Conservation (phyloP, 2,797 vertebrate species). For the Pampus argenteus region DNA sequence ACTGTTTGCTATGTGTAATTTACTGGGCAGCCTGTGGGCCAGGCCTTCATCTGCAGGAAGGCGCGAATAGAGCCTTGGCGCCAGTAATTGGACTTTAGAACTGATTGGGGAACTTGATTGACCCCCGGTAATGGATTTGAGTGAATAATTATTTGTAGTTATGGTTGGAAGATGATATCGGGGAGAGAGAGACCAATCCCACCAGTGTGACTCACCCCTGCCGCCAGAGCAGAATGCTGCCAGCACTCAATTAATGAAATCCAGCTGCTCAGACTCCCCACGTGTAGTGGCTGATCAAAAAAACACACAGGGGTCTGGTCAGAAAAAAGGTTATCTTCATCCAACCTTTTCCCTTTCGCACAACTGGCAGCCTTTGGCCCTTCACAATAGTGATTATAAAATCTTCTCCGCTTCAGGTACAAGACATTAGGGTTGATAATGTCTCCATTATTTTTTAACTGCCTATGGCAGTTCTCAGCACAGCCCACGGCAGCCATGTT, state of each 20-base stretch:
- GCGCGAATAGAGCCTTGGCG: constrained; percentile 75
- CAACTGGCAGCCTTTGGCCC: constrained; percentile 69
- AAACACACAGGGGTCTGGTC: constrained; percentile 75
- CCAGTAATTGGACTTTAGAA: constrained; percentile 85
- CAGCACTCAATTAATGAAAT: constrained; percentile 86
- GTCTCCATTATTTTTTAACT: constrained; percentile 79
- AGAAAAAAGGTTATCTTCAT: constrained; percentile 77
- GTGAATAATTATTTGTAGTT: constrained; percentile 89
- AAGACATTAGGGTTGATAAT: constrained; percentile 79
- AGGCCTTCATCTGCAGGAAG: constrained; percentile 77
- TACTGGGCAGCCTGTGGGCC: constrained; percentile 75
- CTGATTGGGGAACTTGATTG: constrained; percentile 84
- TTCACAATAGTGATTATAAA: constrained; percentile 81
- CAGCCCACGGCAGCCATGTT: constrained; percentile 75
- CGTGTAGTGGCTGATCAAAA: constrained; percentile 77
- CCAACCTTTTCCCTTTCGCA: constrained; percentile 72
- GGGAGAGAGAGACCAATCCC: constrained; percentile 79
- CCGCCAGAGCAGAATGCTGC: constrained; percentile 80
- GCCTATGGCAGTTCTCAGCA: constrained; percentile 69
- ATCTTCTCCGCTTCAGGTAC: constrained; percentile 77
- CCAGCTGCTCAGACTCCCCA: constrained; percentile 84
- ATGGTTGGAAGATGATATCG: constrained; percentile 84
- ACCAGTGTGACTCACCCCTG: constrained; percentile 82
- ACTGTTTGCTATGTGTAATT: constrained; percentile 79
- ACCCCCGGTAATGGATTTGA: constrained; percentile 87